Evolutionary conservation across 92 coral and sea anemone genomes (phyloP), one percentile per base, ranked within the genome.

Genomic region (Parazoanthus atlanticus): DNA sequence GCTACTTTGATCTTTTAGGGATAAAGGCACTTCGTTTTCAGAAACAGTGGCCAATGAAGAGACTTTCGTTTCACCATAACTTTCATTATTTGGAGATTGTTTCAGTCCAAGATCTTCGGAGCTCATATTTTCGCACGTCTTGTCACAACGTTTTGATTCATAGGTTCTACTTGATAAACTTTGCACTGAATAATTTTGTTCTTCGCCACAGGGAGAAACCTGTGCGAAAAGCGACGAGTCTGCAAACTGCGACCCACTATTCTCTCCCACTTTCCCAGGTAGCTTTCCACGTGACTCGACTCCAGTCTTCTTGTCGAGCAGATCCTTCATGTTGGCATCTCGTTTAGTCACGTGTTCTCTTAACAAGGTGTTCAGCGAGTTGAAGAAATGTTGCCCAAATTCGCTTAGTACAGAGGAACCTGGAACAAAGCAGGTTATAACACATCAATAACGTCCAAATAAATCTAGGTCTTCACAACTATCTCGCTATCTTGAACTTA

Each of bases 351-450:
- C 87, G 30, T 84, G 87, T 43, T 84, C 87, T 49, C 67, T 84
- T 41, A 84, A 46, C 1, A 84, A n/a, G 34, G 78, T 46, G n/a
- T 84, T 84, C 0, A 84, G 67, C 19, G 87, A 84, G 36, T 70
- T 72, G 64, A 84, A 84, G 67, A 84, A 84, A 71, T 84, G 87
- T 41, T 84, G 78, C 12, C 87, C 87, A 41, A 84, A 84, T 36
- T 84, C 87, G 58, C 78, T 70, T 15, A 84, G n/a, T 5, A 79
- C 87, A 30, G 78, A 84, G 13, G 41, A 28, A 47, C 87, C 87
- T 84, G 26, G 0, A 31, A 84, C 30, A 56, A 80, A 52, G 21
- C 58, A 52, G 5, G 3, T 16, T 0, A 15, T 13, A 13, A 12
- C 3, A 12, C 3, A 16, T 52, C 58, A 52, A 52, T 52, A 52